A percentile compares a stretch with the other conserved stretches of the same genome.
Conservation (phyloP, 2,888 invertebrate species). For the Aspidiotus destructor region DNA sequence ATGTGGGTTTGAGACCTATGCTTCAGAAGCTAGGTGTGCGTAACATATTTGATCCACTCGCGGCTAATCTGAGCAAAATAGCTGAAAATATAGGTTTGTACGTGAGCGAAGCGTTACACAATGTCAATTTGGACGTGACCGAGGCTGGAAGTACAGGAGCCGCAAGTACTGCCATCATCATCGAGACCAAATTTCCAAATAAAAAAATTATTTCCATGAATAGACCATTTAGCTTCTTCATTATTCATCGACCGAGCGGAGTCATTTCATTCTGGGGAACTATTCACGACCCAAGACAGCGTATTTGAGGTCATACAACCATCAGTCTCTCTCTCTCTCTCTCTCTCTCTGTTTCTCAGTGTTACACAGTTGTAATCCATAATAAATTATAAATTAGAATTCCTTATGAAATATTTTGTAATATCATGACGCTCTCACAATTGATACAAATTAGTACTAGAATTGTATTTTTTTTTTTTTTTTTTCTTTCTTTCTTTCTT, state of each 20-base stretch:
- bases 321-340: not conserved
- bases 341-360: too few species aligned
- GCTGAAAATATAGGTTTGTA: slow-evolving; percentile 26
- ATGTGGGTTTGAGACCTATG: slow-evolving; percentile 48
- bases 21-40: slow-evolving; percentile 52
- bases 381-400: too few species aligned
- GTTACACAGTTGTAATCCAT: too few species aligned
- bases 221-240: slow-evolving; percentile 46
- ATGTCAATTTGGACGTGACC: slow-evolving; percentile 45
- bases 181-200: slow-evolving; percentile 42
- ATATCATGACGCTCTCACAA: too few species aligned
- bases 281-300: slow-evolving; percentile 14
- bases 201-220: slow-evolving; percentile 42
- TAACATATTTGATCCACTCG: slow-evolving; percentile 52
- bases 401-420: too few species aligned
- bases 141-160: slow-evolving; percentile 48
- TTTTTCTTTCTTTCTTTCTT: too few species aligned
- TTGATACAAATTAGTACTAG: too few species aligned
- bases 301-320: not conserved
- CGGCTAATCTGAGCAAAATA: slow-evolving; percentile 51
- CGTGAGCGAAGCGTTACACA: slow-evolving; percentile 44
- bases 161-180: slow-evolving; percentile 42
- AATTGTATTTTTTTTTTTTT: too few species aligned
- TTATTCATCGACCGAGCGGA: slow-evolving; percentile 43
- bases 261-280: slow-evolving; percentile 45